These are phyloP conservation scores for Thripadectes ignobilis DNA, from an alignment of 2,797 vertebrate genomes.

Conservation along the genomic window DNA sequence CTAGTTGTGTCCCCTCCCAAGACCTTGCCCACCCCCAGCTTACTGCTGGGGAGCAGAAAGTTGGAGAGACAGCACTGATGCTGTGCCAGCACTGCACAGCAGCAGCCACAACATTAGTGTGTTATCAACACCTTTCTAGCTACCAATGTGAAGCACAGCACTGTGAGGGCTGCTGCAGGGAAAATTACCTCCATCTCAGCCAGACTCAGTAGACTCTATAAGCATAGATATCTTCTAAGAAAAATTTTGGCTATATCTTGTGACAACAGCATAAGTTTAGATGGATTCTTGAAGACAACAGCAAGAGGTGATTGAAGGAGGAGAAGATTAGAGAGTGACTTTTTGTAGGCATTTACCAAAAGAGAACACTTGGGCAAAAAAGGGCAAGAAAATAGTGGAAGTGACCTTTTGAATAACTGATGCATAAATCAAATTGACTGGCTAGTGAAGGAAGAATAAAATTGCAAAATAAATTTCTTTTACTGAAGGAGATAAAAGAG, in stretches of 20 bases:
- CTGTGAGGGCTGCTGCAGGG: background rate
- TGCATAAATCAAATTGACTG: background rate
- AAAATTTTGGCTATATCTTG: background rate
- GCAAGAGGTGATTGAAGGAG: background rate
- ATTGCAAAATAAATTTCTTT: background rate
- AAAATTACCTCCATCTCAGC: background rate
- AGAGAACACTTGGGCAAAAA: background rate
- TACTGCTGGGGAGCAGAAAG: background rate
- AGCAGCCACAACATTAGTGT: background rate
- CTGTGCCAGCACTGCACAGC: background rate
- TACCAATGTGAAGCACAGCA: background rate
- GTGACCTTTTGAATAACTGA: background rate
- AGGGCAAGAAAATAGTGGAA: background rate
- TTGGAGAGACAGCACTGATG: background rate
- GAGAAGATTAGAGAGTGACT: background rate
- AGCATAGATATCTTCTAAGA: background rate
- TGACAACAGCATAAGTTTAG: background rate
- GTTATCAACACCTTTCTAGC: background rate
- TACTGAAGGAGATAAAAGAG: background rate
- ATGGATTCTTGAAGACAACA: background rate
- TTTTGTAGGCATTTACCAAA: background rate
- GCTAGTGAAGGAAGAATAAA: background rate
- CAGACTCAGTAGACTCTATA: background rate
- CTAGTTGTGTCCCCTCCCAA: background rate
- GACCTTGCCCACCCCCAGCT: background rate